Evolutionary conservation across 2,888 invertebrate species (phyloP).

Genomic region (Drosophila fungiperda): DNA sequence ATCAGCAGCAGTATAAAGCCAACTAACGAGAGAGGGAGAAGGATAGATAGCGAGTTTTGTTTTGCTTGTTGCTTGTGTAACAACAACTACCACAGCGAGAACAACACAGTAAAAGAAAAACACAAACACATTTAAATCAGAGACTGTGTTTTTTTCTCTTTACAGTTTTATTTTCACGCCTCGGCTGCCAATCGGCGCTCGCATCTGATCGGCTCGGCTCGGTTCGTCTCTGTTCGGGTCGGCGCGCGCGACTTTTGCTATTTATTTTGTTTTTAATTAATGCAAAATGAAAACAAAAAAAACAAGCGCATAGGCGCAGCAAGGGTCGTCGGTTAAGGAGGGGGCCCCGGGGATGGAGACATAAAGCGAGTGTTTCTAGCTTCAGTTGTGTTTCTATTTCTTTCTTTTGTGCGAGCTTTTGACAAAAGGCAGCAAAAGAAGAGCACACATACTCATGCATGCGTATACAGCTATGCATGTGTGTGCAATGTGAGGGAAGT

Average conservation of each 20-base stretch:
- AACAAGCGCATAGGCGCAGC: constrained; percentile 68
- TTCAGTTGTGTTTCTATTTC: constrained; percentile 21
- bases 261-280: constrained; percentile 81
- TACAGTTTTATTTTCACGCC: constrained; percentile 48
- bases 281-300: constrained; percentile 79
- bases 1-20: constrained; percentile 42
- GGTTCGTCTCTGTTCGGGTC: constrained; percentile 29
- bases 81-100: constrained; percentile 35
- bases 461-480: constrained; percentile 4
- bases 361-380: constrained; percentile 28
- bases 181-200: constrained; percentile 12
- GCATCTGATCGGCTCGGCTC: constrained; percentile 21
- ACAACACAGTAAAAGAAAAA: constrained; percentile 41
- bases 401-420: constrained; percentile 23
- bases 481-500: constrained; percentile 44
- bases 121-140: constrained; percentile 78
- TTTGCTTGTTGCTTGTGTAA: constrained; percentile 36
- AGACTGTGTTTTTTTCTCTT: constrained; percentile 52
- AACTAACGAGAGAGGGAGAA: constrained; percentile 21
- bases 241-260: constrained; percentile 70
- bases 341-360: constrained; percentile 19
- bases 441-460: constrained; percentile 23
- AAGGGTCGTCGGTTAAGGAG: constrained; percentile 34
- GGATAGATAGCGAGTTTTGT: constrained; percentile 29
- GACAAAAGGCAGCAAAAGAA: constrained; percentile 52